Evolutionary conservation across 2,888 invertebrate genomes (phyloP).

Genomic region (Protodeltote pygarga): DNA sequence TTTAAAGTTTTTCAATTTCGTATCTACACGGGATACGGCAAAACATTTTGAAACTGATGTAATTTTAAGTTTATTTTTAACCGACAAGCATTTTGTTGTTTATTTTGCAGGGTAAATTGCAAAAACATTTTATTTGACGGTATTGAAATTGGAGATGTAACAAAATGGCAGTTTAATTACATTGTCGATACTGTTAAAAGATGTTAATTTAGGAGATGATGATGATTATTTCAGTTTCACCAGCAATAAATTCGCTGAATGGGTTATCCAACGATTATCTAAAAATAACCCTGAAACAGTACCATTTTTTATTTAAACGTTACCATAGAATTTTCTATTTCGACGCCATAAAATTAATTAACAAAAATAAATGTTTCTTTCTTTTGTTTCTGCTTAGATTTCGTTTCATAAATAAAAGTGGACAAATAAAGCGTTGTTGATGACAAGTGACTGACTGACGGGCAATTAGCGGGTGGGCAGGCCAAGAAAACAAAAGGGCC

Average conservation of each 20-base stretch:
- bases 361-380: slow-evolving; percentile 31
- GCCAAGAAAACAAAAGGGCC: slow-evolving; percentile 70
- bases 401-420: slow-evolving; percentile 62
- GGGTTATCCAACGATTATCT: no score
- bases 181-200: no score
- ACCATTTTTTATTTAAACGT: slow-evolving; percentile 14
- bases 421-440: slow-evolving; percentile 71
- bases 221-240: no score
- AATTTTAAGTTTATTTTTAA: not conserved
- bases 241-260: no score
- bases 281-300: slow-evolving; percentile 4
- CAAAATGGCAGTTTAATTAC: no score
- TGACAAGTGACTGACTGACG: slow-evolving; percentile 80
- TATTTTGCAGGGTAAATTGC: not conserved
- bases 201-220: no score
- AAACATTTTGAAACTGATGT: not conserved
- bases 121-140: not conserved
- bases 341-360: slow-evolving; percentile 21
- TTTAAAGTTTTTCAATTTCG: slow-evolving; percentile 44
- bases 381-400: slow-evolving; percentile 44
- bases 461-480: slow-evolving; percentile 73
- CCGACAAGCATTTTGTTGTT: not conserved
- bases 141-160: not conserved
- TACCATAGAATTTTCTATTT: not conserved
- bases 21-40: slow-evolving; percentile 2